Evolutionary conservation across 2,888 invertebrate genomes (phyloP), one percentile per base, ranked within the genome.

Genomic region (Busseola fusca): DNA sequence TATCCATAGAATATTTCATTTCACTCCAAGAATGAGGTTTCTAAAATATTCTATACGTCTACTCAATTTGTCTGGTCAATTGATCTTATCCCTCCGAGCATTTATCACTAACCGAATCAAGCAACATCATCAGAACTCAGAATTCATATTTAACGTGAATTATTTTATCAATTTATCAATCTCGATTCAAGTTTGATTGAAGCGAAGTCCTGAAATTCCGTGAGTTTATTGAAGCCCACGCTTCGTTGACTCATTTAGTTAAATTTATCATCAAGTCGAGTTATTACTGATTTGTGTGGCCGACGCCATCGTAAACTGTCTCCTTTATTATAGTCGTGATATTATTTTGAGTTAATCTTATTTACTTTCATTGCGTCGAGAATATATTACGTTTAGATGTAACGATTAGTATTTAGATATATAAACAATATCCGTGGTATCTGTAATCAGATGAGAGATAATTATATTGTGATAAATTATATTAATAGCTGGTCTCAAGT

Each of bases 281-380:
- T 83, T 86, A 85, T 83, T 80, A 85, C 76, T 87, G 84, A 86
- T 82, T 80, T 71, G 76, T 84, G 72, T 68, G 45, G 60, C 74
- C 82, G 69, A 63, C 72, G 66, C 64, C 60, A 62, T 76, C 80
- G 77, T 86, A 81, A 86, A 83, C 80, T 75, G 78, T 83, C 76
- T 79, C 84, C 76, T 76, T 85, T 74, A 78, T 78, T 78, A 78
- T 74, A 68, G 74, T 82, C 86, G 78, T 76, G 82, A 80, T 83
- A 85, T 84, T 77, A 81, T 82, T 82, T 81, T 76, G 70, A 85
- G 71, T 78, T 86, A 85, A 86, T 86, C 79, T 85, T 85, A 82
- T 83, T 86, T 83, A 84, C 79, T 83, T 82, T 82, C 81, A 86
- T 85, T 80, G 64, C 72, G 68, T 70, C 42, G 27, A 70, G 10